Evolutionary conservation across 2,797 vertebrate genomes (phyloP).

Genomic region (Pipistrellus pipistrellus): DNA sequence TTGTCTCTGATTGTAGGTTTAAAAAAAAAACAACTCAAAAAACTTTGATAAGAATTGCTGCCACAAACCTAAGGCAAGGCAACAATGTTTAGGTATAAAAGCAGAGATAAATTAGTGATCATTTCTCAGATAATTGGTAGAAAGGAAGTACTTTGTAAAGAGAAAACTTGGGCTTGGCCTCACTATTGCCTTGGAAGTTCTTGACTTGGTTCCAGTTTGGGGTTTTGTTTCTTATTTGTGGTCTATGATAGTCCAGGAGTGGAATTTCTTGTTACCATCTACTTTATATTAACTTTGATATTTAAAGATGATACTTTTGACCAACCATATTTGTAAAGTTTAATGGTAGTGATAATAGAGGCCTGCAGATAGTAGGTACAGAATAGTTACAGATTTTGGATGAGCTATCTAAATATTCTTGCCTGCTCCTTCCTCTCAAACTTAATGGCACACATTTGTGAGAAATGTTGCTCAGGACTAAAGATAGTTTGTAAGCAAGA

Average conservation of each 20-base stretch:
- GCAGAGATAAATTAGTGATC: not conserved
- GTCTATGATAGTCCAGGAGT: not conserved
- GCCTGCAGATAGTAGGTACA: not conserved
- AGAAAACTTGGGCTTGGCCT: not conserved
- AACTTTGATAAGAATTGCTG: not conserved
- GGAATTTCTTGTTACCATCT: not conserved
- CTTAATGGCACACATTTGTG: not conserved
- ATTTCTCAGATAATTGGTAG: slow-evolving; percentile 29
- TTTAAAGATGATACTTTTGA: slow-evolving; percentile 14
- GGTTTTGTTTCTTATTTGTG: not conserved
- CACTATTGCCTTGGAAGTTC: not conserved
- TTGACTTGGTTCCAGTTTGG: not conserved
- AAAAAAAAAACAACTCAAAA: not conserved
- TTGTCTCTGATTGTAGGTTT: not conserved
- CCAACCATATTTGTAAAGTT: slow-evolving; percentile 1
- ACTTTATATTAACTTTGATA: slow-evolving; percentile 13
- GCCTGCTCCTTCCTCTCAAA: not conserved
- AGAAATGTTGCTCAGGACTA: not conserved
- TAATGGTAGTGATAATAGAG: not conserved
- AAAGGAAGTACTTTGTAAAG: not conserved
- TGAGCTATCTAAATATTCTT: slow-evolving; percentile 8
- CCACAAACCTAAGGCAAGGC: not conserved
- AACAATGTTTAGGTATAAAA: not conserved
- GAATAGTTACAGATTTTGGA: not conserved
- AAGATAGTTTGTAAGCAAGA: not conserved